Evolutionary conservation across 1,140 invertebrate genomes (phyloP).

Genomic region (Drosophila lacteicornis): DNA sequence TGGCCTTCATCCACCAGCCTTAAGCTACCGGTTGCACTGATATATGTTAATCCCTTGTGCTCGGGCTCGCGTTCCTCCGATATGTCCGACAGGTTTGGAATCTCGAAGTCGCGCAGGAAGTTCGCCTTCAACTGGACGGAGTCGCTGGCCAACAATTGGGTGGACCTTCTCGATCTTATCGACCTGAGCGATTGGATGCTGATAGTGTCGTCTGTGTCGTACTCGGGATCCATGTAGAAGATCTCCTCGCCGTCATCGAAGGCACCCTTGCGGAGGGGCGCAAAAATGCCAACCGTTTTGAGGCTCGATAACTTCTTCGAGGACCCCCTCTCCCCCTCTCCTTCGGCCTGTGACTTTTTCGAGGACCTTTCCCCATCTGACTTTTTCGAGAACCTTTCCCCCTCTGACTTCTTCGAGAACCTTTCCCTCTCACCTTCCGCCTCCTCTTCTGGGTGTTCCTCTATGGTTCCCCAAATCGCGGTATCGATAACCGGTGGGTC

Average conservation of each 20-base stretch:
- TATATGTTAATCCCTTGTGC: no score
- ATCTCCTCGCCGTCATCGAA: background rate
- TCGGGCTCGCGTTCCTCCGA: conserved; percentile 43
- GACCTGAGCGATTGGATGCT: background rate
- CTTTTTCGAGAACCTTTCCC: background rate
- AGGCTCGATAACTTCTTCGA: no score
- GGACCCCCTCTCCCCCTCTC: background rate
- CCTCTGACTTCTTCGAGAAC: no score
- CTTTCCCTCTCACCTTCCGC: background rate
- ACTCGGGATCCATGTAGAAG: conserved; percentile 7
- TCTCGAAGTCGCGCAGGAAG: conserved; percentile 38
- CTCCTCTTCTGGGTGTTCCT: background rate
- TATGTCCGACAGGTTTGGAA: conserved; percentile 55
- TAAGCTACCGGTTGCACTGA: background rate
- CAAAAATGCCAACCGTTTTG: background rate
- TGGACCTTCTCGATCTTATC: background rate
- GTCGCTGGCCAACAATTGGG: background rate
- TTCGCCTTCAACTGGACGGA: conserved; percentile 27
- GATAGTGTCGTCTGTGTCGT: background rate
- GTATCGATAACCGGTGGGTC: background rate
- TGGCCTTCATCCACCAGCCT: background rate
- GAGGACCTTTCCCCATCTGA: background rate
- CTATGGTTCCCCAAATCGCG: background rate
- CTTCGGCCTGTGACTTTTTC: no score
- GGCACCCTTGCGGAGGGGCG: background rate